These are phyloP conservation scores for Forbesichthys agassizii DNA, from an alignment of 2,113 vertebrate species.

Conservation along the genomic window DNA sequence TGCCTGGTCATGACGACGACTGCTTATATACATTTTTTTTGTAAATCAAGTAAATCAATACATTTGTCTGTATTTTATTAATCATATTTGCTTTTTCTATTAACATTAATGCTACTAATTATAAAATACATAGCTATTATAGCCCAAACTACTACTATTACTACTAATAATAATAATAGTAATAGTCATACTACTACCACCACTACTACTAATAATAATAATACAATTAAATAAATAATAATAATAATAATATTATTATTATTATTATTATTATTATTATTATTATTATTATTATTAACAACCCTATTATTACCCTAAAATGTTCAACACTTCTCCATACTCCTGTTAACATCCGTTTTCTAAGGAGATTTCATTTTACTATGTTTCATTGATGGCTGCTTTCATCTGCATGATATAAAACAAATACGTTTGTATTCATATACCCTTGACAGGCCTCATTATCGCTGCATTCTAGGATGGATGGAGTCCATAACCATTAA, in stretches of 20 bases:
- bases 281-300: background rate
- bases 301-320: background rate
- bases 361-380: no score
- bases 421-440: constrained; percentile 33
- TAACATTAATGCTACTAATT: background rate
- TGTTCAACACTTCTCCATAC: no score
- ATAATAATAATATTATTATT: background rate
- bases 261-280: no score
- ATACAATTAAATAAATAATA: background rate
- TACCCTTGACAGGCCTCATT: constrained; percentile 15
- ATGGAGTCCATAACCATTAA: constrained; percentile 51
- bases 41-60: no score
- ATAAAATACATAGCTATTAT: background rate
- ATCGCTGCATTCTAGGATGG: constrained; percentile 25
- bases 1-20: background rate
- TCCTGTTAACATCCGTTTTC: no score
- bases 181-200: background rate
- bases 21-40: no score
- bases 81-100: no score
- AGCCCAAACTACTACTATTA: background rate
- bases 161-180: background rate
- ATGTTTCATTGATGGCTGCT: no score
- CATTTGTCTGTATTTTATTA: no score
- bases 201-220: background rate
- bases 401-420: background rate